Evolutionary conservation across 2,888 invertebrate genomes (phyloP).

Genomic region (Strigamia crassipes): DNA sequence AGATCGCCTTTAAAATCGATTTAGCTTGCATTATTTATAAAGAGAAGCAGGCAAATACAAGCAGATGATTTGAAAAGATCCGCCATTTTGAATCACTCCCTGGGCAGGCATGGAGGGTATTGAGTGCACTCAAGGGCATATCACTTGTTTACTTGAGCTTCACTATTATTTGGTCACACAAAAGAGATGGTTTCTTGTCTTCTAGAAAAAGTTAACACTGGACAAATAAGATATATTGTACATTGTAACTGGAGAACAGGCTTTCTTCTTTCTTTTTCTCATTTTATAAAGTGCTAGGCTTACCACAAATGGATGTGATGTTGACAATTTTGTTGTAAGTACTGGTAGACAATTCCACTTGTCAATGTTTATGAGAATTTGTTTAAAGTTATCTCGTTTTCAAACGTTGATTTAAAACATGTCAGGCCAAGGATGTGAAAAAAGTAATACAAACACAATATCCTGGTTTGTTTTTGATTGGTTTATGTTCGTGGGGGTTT

Average conservation of each 20-base stretch:
- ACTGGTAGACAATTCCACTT: neutral
- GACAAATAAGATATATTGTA: slow-evolving; percentile 32
- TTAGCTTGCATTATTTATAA: slow-evolving; percentile 5
- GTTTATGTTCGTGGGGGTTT: too few species aligned
- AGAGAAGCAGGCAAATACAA: neutral
- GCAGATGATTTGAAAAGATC: slow-evolving; percentile 12
- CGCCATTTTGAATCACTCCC: neutral
- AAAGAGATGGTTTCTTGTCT: slow-evolving; percentile 18
- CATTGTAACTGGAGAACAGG: slow-evolving; percentile 10
- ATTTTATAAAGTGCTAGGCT: slow-evolving; percentile 29
- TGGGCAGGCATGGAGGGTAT: neutral
- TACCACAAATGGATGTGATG: neutral
- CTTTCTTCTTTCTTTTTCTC: neutral
- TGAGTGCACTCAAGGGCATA: slow-evolving; percentile 34
- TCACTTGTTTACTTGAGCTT: slow-evolving; percentile 34
- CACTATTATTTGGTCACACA: slow-evolving; percentile 25
- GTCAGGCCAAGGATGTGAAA: too few species aligned
- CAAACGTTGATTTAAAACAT: too few species aligned
- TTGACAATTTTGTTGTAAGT: neutral
- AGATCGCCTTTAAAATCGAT: neutral
- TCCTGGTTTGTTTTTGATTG: too few species aligned
- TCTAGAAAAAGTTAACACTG: neutral
- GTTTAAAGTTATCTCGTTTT: neutral
- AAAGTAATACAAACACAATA: too few species aligned
- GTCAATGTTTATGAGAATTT: too few species aligned